Evolutionary conservation across 2,797 vertebrate genomes (phyloP), one percentile per base, ranked within the genome.

Genomic region (Molossus alvarezi): DNA sequence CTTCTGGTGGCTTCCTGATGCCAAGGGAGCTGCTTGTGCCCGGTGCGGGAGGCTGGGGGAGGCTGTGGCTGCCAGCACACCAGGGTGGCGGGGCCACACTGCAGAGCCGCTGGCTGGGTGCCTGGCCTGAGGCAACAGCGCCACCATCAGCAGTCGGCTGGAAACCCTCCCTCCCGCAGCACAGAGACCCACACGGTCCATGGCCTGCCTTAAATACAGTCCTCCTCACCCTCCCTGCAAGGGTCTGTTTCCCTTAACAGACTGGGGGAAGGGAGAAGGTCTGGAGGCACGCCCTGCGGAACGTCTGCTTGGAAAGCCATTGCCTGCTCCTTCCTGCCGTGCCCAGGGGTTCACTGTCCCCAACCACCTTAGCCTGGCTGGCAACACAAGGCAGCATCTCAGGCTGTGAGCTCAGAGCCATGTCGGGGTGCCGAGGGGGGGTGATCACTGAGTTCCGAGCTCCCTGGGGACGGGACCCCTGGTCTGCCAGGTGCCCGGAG

Each of bases 101-200:
- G 41, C 41, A 17, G 51, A 15, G 45, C 51, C 2, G 25, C 41
- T 33, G 12, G 20, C 9, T 6, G 0, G 1, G 37, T n/a, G 27
- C 73, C 83, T 62, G 87, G 81, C 2, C 0, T 57, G 48, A 88
- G 69, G 76, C 94, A 75, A 95, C 77, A 95, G 94, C 9, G 3
- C 94, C 95, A 90, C 94, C 94, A 51, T 84, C 95, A 88, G 92
- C 65, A 45, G 14, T 67, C 53, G 21, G 72, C 57, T 2, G 9
- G 64, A 92, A 95, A 6, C 72, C 29, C 17, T 6, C 79, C 45
- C 62, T 65, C 62, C 73, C 18, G 2, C n/a, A 33, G 12, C 33
- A 2, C 67, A 4, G 9, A 71, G 60, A 62, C 21, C 55, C 11
- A 37, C 33, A 45, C 20, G n/a, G 7, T n/a, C 3, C 5, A 7